A percentile compares a stretch with the other conserved stretches of the same genome.
Conservation (phyloP, 2,113 vertebrate genomes). For the Garra rufa region DNA sequence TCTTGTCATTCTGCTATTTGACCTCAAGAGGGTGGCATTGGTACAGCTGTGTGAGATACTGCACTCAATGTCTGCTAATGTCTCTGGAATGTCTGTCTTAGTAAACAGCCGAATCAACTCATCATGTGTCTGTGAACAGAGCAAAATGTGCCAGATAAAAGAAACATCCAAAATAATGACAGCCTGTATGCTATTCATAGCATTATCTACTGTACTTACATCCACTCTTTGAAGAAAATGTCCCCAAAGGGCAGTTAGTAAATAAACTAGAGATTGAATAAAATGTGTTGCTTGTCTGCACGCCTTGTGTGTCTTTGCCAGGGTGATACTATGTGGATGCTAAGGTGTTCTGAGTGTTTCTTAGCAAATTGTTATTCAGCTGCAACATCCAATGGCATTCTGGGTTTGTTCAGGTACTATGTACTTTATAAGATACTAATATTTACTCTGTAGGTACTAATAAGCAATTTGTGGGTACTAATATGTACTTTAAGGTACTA, state of each 20-base stretch:
- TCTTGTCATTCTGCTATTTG: neutral
- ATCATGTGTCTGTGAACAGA: neutral
- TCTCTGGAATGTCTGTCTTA: neutral
- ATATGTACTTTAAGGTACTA: no score
- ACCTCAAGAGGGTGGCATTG: conserved; percentile 38
- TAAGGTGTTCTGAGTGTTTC: neutral
- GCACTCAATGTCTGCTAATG: neutral
- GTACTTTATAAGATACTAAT: no score
- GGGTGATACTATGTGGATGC: neutral
- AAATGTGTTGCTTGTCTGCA: neutral
- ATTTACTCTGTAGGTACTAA: no score
- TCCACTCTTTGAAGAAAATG: neutral
- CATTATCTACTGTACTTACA: neutral
- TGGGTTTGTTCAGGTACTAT: no score
- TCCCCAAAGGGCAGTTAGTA: neutral
- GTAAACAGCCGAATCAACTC: neutral
- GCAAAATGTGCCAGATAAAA: neutral
- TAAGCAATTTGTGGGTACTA: no score
- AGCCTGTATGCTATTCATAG: neutral
- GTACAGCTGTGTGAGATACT: neutral
- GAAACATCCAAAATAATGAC: neutral
- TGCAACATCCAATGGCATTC: neutral
- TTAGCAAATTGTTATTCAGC: neutral
- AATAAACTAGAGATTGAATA: neutral
- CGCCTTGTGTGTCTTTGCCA: no score